Evolutionary conservation across 2,888 invertebrate species (phyloP).

Genomic region (Apotomis capreana): DNA sequence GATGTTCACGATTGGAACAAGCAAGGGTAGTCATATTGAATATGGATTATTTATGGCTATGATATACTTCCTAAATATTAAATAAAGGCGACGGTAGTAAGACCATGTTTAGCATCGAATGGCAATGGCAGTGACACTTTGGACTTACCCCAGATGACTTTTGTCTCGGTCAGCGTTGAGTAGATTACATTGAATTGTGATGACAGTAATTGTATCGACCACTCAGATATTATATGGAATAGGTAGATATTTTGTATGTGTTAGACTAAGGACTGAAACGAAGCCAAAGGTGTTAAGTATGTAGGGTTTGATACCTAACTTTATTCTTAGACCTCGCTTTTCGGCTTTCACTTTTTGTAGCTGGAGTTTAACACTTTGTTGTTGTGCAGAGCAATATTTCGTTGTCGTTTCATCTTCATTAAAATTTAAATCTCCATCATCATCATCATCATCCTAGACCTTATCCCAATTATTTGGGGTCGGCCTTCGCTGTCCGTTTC

Average conservation of each 20-base stretch:
- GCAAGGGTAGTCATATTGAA: neutral
- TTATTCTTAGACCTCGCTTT: conserved; percentile 18
- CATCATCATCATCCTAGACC: too few relatives aligned
- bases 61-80: too few relatives aligned
- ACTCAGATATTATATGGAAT: neutral
- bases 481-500: too few relatives aligned
- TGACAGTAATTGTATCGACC: neutral
- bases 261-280: conserved; percentile 18
- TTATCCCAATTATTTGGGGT: too few relatives aligned
- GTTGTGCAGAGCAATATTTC: neutral
- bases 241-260: conserved; percentile 27
- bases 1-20: neutral
- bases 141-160: neutral
- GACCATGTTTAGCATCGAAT: too few relatives aligned
- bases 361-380: neutral
- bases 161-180: neutral
- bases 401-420: too few relatives aligned
- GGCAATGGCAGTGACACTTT: neutral
- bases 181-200: neutral
- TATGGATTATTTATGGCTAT: neutral
- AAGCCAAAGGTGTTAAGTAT: conserved; percentile 33
- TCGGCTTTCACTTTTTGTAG: neutral
- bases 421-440: too few relatives aligned
- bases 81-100: too few relatives aligned
- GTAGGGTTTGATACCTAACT: conserved; percentile 24